Percentiles rank a stretch among this genome's conserved stretches.
These are phyloP conservation scores for Colistium nudipinnis DNA, from an alignment of 2,113 vertebrate species.

Conservation along the genomic window DNA sequence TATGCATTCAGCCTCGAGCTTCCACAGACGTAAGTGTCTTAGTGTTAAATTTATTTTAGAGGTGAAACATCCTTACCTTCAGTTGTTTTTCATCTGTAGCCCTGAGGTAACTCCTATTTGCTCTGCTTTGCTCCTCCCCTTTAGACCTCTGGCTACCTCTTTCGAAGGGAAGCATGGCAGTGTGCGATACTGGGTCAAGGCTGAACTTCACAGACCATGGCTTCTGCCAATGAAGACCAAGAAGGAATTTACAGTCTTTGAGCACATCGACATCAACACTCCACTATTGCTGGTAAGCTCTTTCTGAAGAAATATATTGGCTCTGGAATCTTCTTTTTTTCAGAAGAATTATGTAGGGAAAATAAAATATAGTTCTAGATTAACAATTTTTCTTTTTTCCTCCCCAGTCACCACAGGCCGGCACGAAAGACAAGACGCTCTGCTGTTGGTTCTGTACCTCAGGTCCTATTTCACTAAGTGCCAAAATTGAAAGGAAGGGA, in stretches of 20 bases:
- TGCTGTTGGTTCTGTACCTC: constrained; percentile 99
- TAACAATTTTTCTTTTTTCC: neutral
- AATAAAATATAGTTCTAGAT: too few relatives aligned
- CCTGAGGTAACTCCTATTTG: neutral
- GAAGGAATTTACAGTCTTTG: constrained; percentile 99
- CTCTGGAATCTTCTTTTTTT: neutral
- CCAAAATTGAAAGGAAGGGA: constrained; percentile 99
- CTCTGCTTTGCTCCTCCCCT: neutral
- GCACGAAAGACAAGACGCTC: constrained; percentile 99
- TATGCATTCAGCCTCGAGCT: constrained; percentile 99
- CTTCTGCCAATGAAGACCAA: constrained; percentile 99
- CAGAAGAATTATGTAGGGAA: too few relatives aligned
- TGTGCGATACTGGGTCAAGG: constrained; percentile 99
- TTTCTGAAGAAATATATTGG: neutral
- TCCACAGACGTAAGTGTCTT: constrained; percentile 95
- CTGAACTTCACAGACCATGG: constrained; percentile 98
- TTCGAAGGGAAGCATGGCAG: constrained; percentile 99
- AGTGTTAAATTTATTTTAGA: neutral
- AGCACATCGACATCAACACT: constrained; percentile 99
- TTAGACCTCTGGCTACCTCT: constrained; percentile 99
- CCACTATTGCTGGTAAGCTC: constrained; percentile 96
- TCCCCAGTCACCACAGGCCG: constrained; percentile 99
- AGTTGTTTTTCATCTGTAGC: neutral
- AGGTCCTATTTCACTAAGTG: constrained; percentile 99
- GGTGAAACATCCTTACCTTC: too few relatives aligned